A percentile compares a stretch with the other conserved stretches of the same genome.
phyloP scores from a whole-genome alignment of 2,113 vertebrate genomes.

The Sardina pilchardus region DNA sequence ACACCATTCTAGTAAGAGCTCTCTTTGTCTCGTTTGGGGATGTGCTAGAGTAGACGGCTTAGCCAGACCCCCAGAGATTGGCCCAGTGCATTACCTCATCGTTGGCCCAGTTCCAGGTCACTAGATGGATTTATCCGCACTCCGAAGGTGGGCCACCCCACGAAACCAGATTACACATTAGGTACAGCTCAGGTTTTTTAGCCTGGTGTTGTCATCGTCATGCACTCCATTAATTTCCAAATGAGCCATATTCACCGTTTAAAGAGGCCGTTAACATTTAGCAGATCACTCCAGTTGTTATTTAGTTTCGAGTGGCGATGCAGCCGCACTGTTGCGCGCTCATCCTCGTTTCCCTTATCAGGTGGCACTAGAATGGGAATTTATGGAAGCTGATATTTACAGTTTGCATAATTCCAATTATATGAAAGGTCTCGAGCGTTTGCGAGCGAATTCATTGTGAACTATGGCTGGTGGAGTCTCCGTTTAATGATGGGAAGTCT shows the following conservation, averaged over 20 bases:
- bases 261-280: constrained; percentile 21
- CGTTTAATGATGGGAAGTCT: background rate
- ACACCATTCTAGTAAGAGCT: background rate
- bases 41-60: background rate
- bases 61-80: background rate
- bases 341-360: background rate
- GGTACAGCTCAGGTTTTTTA: constrained; percentile 8
- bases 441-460: background rate
- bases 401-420: constrained; percentile 14
- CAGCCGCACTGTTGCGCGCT: background rate
- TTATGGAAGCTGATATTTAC: constrained; percentile 9
- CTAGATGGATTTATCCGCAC: background rate
- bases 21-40: constrained; percentile 1
- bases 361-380: background rate
- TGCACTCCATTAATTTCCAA: constrained; percentile 11
- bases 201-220: background rate
- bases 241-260: constrained; percentile 15
- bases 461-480: background rate
- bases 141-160: background rate
- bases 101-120: constrained; percentile 58
- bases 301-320: background rate
- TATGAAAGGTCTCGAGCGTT: background rate
- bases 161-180: constrained; percentile 12
- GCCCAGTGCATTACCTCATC: background rate
- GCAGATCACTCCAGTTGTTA: background rate